phyloP scores from a whole-genome alignment of 2,888 invertebrate genomes.

The Nycteola revayana region DNA sequence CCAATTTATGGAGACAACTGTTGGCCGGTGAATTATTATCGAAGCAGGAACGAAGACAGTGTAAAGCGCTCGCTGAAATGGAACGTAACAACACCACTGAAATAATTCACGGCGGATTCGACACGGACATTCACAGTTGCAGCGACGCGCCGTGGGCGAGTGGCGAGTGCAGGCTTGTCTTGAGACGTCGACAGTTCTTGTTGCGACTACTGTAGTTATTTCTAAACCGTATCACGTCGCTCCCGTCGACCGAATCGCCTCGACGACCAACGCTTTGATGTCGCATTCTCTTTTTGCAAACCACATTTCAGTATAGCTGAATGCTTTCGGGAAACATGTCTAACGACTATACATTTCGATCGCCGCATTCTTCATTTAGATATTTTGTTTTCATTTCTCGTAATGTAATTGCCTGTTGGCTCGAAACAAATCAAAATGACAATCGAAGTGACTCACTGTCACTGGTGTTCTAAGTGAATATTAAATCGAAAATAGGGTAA shows the following conservation, averaged over 20 bases:
- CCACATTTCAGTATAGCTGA: slow-evolving; percentile 67
- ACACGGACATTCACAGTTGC: slow-evolving; percentile 57
- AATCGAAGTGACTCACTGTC: slow-evolving; percentile 1
- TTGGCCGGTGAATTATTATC: slow-evolving; percentile 59
- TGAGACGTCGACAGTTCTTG: slow-evolving; percentile 49
- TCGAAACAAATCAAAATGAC: slow-evolving; percentile 13
- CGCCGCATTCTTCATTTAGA: slow-evolving; percentile 44
- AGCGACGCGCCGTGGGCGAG: slow-evolving; percentile 37
- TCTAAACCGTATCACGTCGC: slow-evolving; percentile 75
- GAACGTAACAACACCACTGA: slow-evolving; percentile 61
- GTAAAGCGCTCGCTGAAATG: slow-evolving; percentile 60
- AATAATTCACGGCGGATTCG: slow-evolving; percentile 74
- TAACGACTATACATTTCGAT: slow-evolving; percentile 45
- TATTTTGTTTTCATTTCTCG: slow-evolving; percentile 35
- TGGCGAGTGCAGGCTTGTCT: slow-evolving; percentile 57
- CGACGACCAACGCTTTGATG: slow-evolving; percentile 69
- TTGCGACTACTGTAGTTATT: slow-evolving; percentile 58
- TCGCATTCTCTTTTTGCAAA: slow-evolving; percentile 77
- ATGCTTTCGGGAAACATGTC: slow-evolving; percentile 73
- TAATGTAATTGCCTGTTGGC: slow-evolving; percentile 29
- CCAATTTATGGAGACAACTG: slow-evolving; percentile 60
- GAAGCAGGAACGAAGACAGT: slow-evolving; percentile 58
- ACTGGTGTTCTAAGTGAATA: background rate
- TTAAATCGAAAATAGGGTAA: background rate
- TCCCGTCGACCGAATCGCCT: slow-evolving; percentile 59